Base-by-base conservation (phyloP, 2,113 vertebrate species). In the Todiramphus chloris region DNA sequence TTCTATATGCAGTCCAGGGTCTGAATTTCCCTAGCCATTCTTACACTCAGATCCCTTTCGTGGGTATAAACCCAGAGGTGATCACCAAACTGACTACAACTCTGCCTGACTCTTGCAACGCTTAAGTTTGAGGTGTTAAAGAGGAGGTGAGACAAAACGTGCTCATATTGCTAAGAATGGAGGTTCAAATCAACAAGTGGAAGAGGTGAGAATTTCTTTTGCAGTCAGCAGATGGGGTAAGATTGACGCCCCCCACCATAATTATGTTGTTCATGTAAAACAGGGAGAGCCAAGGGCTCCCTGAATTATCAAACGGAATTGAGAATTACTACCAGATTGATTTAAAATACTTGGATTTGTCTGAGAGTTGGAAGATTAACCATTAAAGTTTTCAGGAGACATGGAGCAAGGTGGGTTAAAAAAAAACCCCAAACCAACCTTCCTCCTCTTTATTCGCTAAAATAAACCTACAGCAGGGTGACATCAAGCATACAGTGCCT, bases 191-290 rank as follows among this genome's bases (percentile, higher is more conserved):
- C 67, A 82, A 76, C 63, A 55, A 13, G 15, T 93, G 89, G 95
- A 64, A 85, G 74, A 94, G 91, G 83, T 93, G 96, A 95, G 93
- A 96, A 93, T 56, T 74, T 46, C 51, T 83, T 85, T n/a, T 67
- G 73, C 67, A 90, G 28, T 68, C 75, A 64, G 55, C 95, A 98
- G 97, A 94, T 97, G 96, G 95, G 31, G 8, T 97, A 16, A 69
- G 69, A 58, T 94, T 92, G 91, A 79, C 93, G 96, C 62, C 56
- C 48, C 53, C 50, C 83, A 30, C 25, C 14, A 43, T 78, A 73
- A 84, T 89, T 91, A 92, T 84, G 85, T 67, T 77, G 4, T 63
- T 72, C 28, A 2, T 28, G 64, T 10, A n/a, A 44, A 63, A 66
- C 51, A 3, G 11, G 44, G 25, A 82, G 46, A 90, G 31, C n/a